Evolutionary conservation across 2,888 invertebrate species (phyloP), one percentile per base, ranked within the genome.

Genomic region (Kryphioiulus occultus): DNA sequence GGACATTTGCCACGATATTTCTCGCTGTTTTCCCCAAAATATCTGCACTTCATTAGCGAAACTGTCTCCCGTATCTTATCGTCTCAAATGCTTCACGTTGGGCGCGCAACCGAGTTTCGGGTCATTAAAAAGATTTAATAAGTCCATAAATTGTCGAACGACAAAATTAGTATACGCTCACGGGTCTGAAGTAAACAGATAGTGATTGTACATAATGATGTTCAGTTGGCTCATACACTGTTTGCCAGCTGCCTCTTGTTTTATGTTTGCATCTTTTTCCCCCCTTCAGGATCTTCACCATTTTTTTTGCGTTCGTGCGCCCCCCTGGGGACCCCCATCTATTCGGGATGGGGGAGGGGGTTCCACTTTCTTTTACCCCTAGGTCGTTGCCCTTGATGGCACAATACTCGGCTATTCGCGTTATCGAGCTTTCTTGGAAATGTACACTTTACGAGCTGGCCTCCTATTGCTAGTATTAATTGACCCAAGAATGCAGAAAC

Each of bases 91-190:
- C 59, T 59, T 59, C 19, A 4, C 5, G 59, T n/a, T 22, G 59
- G 1, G 22, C n/a, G 59, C 59, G 59, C 7, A 59, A 59, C 59
- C 59, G 22, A 59, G 59, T 59, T 59, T 59, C 1, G 59, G 22
- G 19, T 59, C 59, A 59, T 59, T 59, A 59, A 59, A 59, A 59
- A 59, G 59, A 59, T 59, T 59, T 59, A 59, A 59, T 59, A 59
- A 59, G 59, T 59, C 22, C 59, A 22, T 59, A 59, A 59, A 59
- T 59, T 22, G 59, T 19, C 59, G 9, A 59, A 22, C 59, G 59
- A 59, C 59, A 59, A 59, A 59, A 59, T 59, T 59, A 59, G 59
- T 22, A 59, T 53, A 53, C 53, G n/a, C 19, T 5, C 59, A 59
- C 22, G 59, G 59, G 1, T 4, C 44, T 10, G 44, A 44, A 44